Evolutionary conservation across 2,888 invertebrate species (phyloP), one percentile per base, ranked within the genome.

Genomic region (Drosophila buzzatii): DNA sequence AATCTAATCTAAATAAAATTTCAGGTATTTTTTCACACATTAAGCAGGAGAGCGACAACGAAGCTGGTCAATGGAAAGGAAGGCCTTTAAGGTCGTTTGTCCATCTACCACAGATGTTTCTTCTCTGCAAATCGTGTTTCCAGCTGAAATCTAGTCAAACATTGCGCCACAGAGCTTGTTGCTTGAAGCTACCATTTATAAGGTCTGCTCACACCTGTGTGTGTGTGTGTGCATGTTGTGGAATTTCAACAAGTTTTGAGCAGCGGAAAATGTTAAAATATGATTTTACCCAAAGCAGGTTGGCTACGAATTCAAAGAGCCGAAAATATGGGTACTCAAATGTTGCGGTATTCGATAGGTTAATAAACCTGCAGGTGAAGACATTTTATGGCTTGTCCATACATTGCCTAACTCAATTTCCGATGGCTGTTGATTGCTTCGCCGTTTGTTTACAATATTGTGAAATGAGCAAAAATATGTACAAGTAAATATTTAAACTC

Each of bases 271-370:
- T 81, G 81, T 86, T 89, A 81, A 85, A 89, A 86, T 86, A 85
- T 88, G 85, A 85, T 85, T 86, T 89, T 86, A 86, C 75, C 84
- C 76, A 83, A 89, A 51, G 85, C 86, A 85, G 83, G 85, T 85
- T 88, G 89, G 52, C 62, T 62, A 62, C 61, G 49, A 12, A 35
- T 51, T 14, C 61, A 57, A 20, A 42, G 37, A 76, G 76, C 53
- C 65, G 12, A 76, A 65, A 63, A 66, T 55, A 60, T 62, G 44
- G 69, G 65, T 85, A 73, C 76, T 55, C 73, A 84, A 82, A 81
- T 86, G 70, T 66, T 62, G 67, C 62, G 58, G 69, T 56, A 70
- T 77, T 81, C 65, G 44, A 51, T 74, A 64, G 85, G 79, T 87
- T 62, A 82, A 82, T 69, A 82, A 82, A 84, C 78, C 33, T 8